Evolutionary conservation across 2,888 invertebrate species (phyloP), one percentile per base, ranked within the genome.

Genomic region (Drepanosiphum platanoidis): DNA sequence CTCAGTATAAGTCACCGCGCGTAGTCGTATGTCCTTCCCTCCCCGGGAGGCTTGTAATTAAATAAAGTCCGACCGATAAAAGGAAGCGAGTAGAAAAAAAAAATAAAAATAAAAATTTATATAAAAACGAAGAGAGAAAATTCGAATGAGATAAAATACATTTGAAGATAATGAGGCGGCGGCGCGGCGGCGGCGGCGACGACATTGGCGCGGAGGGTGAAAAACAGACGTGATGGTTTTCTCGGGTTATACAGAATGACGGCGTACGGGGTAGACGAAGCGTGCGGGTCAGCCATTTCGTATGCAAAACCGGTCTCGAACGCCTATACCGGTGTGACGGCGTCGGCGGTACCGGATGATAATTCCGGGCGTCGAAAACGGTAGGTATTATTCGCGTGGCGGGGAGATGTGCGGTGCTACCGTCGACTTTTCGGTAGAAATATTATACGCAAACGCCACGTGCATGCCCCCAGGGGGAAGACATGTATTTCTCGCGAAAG

Each of bases 281-380:
- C 15, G 52, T 11, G 32, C 30, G 39, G 72, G 30, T 27, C 39
- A 9, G 39, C 15, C 22, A 66, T 66, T 83, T 83, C 72, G 83
- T 83, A 83, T 83, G 83, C 74, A 83, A 83, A 83, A 83, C 83
- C 83, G 83, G 83, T 83, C 83, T 83, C 27, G n/a, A 11, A 64
- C 75, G 64, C 70, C 68, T 34, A 42, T 72, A 52, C 52, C 22
- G 52, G 52, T 18, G 18, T 22, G 52, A 46, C 36, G 61, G n/a
- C 42, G 46, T 30, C 18, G 15, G 46, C 30, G 32, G 36, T 46
- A 36, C n/a, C 71, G 5, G 39, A 32, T 34, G 72, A 74, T 74
- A 82, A 64, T 74, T 74, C 39, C 74, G 18, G 22, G 13, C 22
- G 30, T 30, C 72, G 39, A 30, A 46, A 72, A 72, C 8, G 36